phyloP scores from a whole-genome alignment of 1,140 invertebrate genomes.

The Atta cephalotes region DNA sequence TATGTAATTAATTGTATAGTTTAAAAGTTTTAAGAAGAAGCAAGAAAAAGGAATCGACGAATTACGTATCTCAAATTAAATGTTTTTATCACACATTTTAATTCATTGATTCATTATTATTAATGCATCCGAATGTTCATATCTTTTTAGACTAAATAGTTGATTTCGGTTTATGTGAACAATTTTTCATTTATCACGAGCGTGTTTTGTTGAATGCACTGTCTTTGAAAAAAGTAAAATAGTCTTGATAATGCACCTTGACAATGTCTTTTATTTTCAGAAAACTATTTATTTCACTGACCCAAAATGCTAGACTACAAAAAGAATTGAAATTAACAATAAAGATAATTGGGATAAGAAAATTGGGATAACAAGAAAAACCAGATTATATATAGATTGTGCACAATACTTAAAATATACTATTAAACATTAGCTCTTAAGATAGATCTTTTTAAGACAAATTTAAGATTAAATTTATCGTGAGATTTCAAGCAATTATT shows the following conservation, averaged over 20 bases:
- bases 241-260: not conserved
- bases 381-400: slow-evolving; percentile 67
- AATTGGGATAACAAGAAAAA: not conserved
- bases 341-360: not conserved
- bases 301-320: not conserved
- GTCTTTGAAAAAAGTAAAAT: not conserved
- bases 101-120: not conserved
- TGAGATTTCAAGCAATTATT: not conserved
- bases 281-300: not conserved
- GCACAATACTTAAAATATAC: slow-evolving; percentile 83
- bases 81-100: not conserved
- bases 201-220: not conserved
- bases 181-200: not conserved
- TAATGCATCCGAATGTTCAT: not conserved
- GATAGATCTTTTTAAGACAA: not conserved
- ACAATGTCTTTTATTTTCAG: not conserved
- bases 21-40: not conserved
- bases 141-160: not conserved
- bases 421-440: slow-evolving; percentile 76
- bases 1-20: not conserved
- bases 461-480: slow-evolving; percentile 43
- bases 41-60: not conserved
- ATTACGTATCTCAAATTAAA: not conserved
- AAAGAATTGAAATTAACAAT: not conserved
- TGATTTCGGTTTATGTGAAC: not conserved